Evolutionary conservation across 2,888 invertebrate species (phyloP), one percentile per base, ranked within the genome.

Genomic region (Papilio elwesi): DNA sequence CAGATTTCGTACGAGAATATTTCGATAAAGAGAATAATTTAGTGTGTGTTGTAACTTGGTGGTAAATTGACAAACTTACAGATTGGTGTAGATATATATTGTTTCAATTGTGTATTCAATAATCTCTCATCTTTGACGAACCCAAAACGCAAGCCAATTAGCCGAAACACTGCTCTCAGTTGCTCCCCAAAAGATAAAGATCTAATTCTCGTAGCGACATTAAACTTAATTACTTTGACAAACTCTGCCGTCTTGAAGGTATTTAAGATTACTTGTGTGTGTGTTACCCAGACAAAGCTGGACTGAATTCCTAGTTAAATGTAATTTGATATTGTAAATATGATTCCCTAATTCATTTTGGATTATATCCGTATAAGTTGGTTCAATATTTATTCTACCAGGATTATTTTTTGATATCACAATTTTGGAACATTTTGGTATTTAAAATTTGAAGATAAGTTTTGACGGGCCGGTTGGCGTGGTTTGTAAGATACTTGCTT

Each of bases 151-250:
- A 62, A 62, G 9, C 43, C 43, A 15, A 62, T 62, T 62, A 62
- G 4, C 43, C 59, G 43, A 43, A 43, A 59, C 13, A 38, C n/a
- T 43, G 59, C 43, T 43, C n/a, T 62, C n/a, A 15, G 6, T 62
- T 10, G 55, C n/a, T 0, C 59, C 11, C 59, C 6, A 62, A 62
- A 62, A 62, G 59, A 43, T 43, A 43, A 62, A 62, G 43, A 62
- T 62, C 59, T 62, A 62, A 62, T 62, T 62, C 43, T 43, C 59
- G 59, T 62, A 43, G n/a, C 55, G 13, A 57, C 36, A 57, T 59
- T 59, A n/a, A 13, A 62, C 15, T 15, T 43, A 62, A 62, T 62
- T 62, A 62, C 59, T 62, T 62, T 15, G 43, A 43, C 59, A 43
- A 62, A 62, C 59, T 43, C 11, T 62, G 43, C 4, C 43, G 9